Evolutionary conservation across 2,888 invertebrate species (phyloP), one percentile per base, ranked within the genome.

Genomic region (Ormyrus rosae): DNA sequence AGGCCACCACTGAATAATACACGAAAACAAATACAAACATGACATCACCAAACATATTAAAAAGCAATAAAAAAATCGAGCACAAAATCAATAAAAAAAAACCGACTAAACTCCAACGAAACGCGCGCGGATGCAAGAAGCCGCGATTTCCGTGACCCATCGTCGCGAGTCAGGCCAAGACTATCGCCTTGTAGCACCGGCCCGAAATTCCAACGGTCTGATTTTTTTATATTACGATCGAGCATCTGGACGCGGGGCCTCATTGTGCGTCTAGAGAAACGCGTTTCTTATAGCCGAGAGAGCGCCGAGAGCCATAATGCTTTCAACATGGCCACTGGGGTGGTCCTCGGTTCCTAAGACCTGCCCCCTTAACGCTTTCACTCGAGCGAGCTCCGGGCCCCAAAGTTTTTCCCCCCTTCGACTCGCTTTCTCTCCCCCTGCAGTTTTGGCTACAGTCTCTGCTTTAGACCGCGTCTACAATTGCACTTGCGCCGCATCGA

Each of bases 321-420:
- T 85, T 84, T 82, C 85, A 88, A 85, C 86, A 90, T 90, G 89
- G 90, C 90, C 87, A 87, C 87, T 87, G 88, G 90, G 90, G 90
- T 90, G 90, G 88, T 88, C 88, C 90, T 88, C 84, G 85, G 10
- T 56, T 9, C 80, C 60, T 83, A 86, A 83, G 89, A 86, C 88
- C 90, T 87, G 90, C 90, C 90, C 88, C 86, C 83, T 83, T 71
- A 83, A 3, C 63, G 19, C 82, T 79, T 78, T 81, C 82, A 69
- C 72, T 79, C 34, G 5, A 19, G 81, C 82, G 72, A 65, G 34
- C 34, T 34, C 74, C 76, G 84, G 84, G 84, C 85, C 86, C 85
- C 83, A 81, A 79, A 83, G 81, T 53, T 79, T 81, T 76, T 76
- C 79, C 72, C 68, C 81, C 63, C 73, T 76, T 34, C 70, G 2